Evolutionary conservation across 2,888 invertebrate genomes (phyloP).

Genomic region (Fragum fragum): DNA sequence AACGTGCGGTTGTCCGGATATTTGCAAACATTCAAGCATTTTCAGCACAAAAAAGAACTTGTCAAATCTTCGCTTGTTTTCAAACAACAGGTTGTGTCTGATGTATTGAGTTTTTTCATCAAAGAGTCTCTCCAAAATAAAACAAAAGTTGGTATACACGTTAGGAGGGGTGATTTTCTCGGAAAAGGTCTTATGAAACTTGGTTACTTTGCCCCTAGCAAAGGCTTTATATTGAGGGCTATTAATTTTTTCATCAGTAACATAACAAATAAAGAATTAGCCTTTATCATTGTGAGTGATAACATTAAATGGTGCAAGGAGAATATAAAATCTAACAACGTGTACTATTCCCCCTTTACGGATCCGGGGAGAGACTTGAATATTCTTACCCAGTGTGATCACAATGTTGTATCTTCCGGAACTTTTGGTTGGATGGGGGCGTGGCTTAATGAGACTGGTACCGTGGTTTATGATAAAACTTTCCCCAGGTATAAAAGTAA

Average conservation of each 20-base stretch:
- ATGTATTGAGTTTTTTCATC: conserved; percentile 41
- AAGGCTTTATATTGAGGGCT: conserved; percentile 61
- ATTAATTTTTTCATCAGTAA: conserved; percentile 65
- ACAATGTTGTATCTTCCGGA: conserved; percentile 87
- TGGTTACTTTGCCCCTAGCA: conserved; percentile 71
- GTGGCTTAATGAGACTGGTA: conserved; percentile 77
- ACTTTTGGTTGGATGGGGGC: conserved; percentile 84
- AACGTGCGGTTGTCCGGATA: conserved; percentile 73
- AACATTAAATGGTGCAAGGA: conserved; percentile 67
- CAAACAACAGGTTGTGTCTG: conserved; percentile 39
- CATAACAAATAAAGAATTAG: conserved; percentile 46
- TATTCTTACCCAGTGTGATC: conserved; percentile 77
- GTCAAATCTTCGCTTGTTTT: conserved; percentile 66
- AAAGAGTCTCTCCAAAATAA: conserved; percentile 19
- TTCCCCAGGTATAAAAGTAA: conserved; percentile 63
- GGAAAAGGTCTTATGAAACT: conserved; percentile 20
- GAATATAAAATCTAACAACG: conserved; percentile 54
- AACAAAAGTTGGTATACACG: conserved; percentile 60
- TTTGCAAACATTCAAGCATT: conserved; percentile 77
- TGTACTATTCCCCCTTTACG: conserved; percentile 50
- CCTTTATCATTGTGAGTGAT: conserved; percentile 72
- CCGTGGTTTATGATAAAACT: conserved; percentile 41
- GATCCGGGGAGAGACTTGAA: conserved; percentile 67
- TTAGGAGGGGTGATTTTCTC: conserved; percentile 71
- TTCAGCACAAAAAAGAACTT: conserved; percentile 47